Percentiles rank a stretch among this genome's conserved stretches.
Conservation (phyloP, 2,113 vertebrate species). For the Chaetura pelagica region DNA sequence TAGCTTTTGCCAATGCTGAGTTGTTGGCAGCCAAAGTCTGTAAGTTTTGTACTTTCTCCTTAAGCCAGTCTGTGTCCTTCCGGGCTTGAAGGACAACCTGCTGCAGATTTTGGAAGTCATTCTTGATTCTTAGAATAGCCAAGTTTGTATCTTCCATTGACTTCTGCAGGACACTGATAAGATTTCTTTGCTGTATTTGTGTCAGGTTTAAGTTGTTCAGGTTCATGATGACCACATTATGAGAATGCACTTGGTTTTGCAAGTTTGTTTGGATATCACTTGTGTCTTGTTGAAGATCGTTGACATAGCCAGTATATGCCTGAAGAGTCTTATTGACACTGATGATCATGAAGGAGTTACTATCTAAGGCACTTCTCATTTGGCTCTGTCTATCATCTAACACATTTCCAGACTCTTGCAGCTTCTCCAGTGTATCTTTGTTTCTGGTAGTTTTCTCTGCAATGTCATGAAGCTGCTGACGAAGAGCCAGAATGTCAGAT, state of each 20-base stretch:
- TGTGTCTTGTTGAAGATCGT: constrained; percentile 87
- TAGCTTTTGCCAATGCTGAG: constrained; percentile 86
- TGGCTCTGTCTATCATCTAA: constrained; percentile 87
- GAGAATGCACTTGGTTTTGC: constrained; percentile 86
- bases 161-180: constrained; percentile 84
- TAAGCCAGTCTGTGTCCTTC: constrained; percentile 89
- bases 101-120: constrained; percentile 89
- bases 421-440: constrained; percentile 87
- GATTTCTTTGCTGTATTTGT: constrained; percentile 88
- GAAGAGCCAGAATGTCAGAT: constrained; percentile 86
- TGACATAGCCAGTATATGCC: constrained; percentile 84
- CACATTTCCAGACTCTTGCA: constrained; percentile 84
- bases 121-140: constrained; percentile 87
- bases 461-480: constrained; percentile 88
- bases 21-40: constrained; percentile 86
- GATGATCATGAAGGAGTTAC: constrained; percentile 85
- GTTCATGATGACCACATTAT: constrained; percentile 84
- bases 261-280: constrained; percentile 85
- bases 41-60: constrained; percentile 87
- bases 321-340: constrained; percentile 90
- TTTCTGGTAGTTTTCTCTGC: constrained; percentile 87
- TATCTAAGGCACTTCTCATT: constrained; percentile 85
- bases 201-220: constrained; percentile 91
- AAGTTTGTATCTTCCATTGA: constrained; percentile 89
- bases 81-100: constrained; percentile 86